These are phyloP conservation scores for Deroplatys truncata DNA, from an alignment of 2,888 invertebrate genomes.

Conservation along the genomic window DNA sequence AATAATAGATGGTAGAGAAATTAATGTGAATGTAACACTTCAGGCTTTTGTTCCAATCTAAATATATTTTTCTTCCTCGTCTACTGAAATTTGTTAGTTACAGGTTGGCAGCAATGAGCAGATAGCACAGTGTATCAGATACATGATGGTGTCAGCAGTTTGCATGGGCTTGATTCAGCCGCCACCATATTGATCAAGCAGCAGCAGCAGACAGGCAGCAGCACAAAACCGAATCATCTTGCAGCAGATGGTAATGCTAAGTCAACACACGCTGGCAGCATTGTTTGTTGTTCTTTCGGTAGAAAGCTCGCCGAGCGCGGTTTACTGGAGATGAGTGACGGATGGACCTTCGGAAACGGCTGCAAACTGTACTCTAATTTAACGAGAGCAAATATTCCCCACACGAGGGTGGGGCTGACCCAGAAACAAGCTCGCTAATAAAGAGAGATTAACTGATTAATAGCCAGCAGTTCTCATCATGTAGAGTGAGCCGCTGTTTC, in stretches of 20 bases:
- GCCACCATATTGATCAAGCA: background rate
- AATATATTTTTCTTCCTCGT: too few relatives aligned
- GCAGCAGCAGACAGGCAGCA: too few relatives aligned
- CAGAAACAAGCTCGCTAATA: background rate
- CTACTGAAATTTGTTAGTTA: too few relatives aligned
- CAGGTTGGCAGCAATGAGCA: too few relatives aligned
- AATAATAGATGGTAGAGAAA: too few relatives aligned
- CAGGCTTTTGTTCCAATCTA: too few relatives aligned
- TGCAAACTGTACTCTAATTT: background rate
- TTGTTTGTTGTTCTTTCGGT: background rate
- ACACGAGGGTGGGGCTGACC: background rate
- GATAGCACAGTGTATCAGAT: too few relatives aligned
- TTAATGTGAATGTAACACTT: too few relatives aligned
- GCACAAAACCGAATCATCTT: background rate
- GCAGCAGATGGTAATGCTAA: background rate
- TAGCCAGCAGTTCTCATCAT: background rate
- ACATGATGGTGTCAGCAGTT: background rate
- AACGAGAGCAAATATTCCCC: background rate
- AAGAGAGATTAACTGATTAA: background rate
- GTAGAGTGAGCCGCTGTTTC: background rate
- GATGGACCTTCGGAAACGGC: background rate
- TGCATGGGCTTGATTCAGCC: background rate
- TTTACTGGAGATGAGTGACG: too few relatives aligned
- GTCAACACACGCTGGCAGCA: background rate
- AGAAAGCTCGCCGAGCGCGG: background rate